Conservation (phyloP, 2,888 invertebrate genomes). For the Embidobia sp. region DNA sequence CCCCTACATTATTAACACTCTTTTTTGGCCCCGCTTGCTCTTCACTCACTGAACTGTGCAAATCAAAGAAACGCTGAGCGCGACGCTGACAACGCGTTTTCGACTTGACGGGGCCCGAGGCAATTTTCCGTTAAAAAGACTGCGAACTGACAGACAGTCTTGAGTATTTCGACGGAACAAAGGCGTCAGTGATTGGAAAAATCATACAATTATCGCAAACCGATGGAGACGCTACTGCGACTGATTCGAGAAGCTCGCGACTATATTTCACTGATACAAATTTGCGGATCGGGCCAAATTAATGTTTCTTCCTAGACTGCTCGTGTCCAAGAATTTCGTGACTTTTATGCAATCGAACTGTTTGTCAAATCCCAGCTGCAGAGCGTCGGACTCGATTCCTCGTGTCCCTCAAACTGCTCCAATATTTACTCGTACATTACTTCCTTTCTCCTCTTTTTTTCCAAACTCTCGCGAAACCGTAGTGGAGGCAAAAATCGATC, state of each 20-base stretch:
- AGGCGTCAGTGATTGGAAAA: conserved; percentile 40
- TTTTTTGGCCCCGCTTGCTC: conserved; percentile 19
- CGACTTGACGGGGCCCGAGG: conserved; percentile 41
- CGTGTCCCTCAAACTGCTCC: no score
- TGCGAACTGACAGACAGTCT: conserved; percentile 34
- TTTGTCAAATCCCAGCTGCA: no score
- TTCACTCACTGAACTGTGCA: conserved; percentile 15
- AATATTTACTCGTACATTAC: no score
- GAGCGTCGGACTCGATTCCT: no score
- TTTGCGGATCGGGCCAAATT: no score
- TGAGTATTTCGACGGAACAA: conserved; percentile 40
- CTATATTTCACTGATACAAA: conserved; percentile 4
- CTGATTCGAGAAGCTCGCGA: conserved; percentile 9
- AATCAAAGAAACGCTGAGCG: conserved; percentile 51
- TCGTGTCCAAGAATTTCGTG: no score
- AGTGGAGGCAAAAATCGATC: no score
- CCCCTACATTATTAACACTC: conserved; percentile 34
- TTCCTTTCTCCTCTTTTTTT: no score
- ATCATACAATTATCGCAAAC: conserved; percentile 52
- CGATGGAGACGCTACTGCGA: conserved; percentile 28
- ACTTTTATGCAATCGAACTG: no score
- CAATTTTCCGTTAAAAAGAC: conserved; percentile 58
- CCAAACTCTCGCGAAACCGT: no score
- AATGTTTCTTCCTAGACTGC: no score
- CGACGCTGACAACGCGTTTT: conserved; percentile 52